phyloP scores from a whole-genome alignment of 2,113 vertebrate genomes.

The Clarias magur region DNA sequence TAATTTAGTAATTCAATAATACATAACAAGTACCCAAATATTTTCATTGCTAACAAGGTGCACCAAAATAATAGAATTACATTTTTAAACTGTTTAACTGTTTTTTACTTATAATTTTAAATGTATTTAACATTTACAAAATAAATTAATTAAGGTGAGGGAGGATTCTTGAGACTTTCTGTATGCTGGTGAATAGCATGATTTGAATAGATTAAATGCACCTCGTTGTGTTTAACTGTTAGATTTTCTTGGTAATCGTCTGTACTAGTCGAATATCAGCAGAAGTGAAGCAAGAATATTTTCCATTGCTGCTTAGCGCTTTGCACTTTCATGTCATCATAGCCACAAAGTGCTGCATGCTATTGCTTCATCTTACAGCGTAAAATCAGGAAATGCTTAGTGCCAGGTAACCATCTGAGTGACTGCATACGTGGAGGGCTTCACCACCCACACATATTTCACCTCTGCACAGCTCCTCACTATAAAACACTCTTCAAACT shows the following conservation, averaged over 20 bases:
- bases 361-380: constrained; percentile 36
- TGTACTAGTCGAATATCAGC: neutral
- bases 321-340: constrained; percentile 29
- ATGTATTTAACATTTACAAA: neutral
- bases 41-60: neutral
- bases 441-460: constrained; percentile 53
- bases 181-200: neutral
- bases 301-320: constrained; percentile 24
- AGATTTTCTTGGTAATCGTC: neutral
- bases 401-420: constrained; percentile 43
- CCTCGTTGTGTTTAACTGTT: neutral
- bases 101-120: neutral
- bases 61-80: neutral
- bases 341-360: constrained; percentile 23
- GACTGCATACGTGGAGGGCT: constrained; percentile 45
- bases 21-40: neutral
- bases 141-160: neutral
- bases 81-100: neutral
- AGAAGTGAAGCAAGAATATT: constrained; percentile 14
- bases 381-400: constrained; percentile 41
- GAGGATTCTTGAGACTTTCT: neutral
- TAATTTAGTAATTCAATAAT: neutral
- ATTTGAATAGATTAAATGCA: neutral
- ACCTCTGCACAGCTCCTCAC: constrained; percentile 30
- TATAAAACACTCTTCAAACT: constrained; percentile 8